Evolutionary conservation across 1,140 invertebrate genomes (phyloP), one percentile per base, ranked within the genome.

Genomic region (Apis laboriosa): DNA sequence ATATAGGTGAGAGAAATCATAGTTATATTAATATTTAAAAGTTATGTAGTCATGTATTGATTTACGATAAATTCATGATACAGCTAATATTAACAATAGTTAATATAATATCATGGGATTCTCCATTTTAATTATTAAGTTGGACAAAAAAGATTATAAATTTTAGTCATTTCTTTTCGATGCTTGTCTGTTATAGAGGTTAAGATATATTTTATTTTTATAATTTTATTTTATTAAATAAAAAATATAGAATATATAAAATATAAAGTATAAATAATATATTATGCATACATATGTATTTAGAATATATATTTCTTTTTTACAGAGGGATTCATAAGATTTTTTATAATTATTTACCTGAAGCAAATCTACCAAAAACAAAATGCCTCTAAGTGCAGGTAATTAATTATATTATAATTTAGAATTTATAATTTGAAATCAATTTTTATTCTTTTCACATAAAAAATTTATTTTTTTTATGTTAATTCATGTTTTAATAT

Each of bases 381-480:
- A 85, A 67, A 92, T 93, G 92, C 89, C 92, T 73, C 85, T 93
- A 28, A 92, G 90, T 74, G 87, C 91, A 90, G 92, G 92, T 93
- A 19, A 49, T 79, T 28, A 15, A 58, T 24, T 17, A 9, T 49
- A 51, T 66, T 34, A 8, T 28, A 34, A 5, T 11, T n/a, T 34
- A 8, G n/a, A 34, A 5, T 11, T n/a, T 17, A 49, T 51, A 15
- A 43, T 43, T 4, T 43, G 5, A 43, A 13, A 56, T 51, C 17
- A 55, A 60, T 34, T 28, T 4, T 53, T 21, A 17, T 61, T 21
- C 3, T 12, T 21, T 43, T 11, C 28, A 15, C 2, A 64, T 64
- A 66, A 11, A 66, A 66, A 43, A 66, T 9, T 21, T 19, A 9
- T 43, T 34, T 66, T 34, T n/a, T 9, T 19, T n/a, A 19, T 21